Percentiles rank a stretch among this genome's conserved stretches.
These are phyloP conservation scores for Junco hyemalis DNA, from an alignment of 2,113 vertebrate species.

Conservation along the genomic window DNA sequence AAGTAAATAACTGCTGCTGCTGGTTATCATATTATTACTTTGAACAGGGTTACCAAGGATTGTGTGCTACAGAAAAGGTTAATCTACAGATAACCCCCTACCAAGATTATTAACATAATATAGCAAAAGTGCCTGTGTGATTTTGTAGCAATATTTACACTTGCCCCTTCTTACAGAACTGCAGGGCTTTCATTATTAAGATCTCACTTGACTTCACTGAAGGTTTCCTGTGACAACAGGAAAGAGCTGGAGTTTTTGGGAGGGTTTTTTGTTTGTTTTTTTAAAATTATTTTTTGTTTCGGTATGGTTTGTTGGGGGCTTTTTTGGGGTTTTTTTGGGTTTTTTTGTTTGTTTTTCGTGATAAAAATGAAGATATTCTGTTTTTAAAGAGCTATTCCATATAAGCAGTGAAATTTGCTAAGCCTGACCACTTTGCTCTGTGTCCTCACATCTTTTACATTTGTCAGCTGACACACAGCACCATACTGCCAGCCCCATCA, in stretches of 20 bases:
- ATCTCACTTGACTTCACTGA: background rate
- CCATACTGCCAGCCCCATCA: background rate
- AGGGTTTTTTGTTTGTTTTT: background rate
- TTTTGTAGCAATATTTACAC: background rate
- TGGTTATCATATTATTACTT: background rate
- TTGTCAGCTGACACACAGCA: background rate
- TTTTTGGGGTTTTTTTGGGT: background rate
- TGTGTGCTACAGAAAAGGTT: background rate
- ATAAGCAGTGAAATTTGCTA: background rate
- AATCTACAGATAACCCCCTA: background rate
- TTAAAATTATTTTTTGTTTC: too few species aligned
- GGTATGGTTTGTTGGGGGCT: too few species aligned
- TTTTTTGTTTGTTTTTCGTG: background rate
- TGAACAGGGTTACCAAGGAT: background rate
- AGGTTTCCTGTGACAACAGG: constrained; percentile 6
- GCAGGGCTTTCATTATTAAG: constrained; percentile 11
- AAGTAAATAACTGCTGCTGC: background rate
- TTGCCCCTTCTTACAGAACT: background rate
- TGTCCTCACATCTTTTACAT: background rate
- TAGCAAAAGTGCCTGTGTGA: background rate
- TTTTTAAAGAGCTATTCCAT: background rate
- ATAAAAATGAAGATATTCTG: constrained; percentile 3
- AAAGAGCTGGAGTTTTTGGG: background rate
- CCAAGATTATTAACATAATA: background rate
- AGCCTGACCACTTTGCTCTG: background rate